These are phyloP conservation scores for Lordiphosa andalusiaca DNA, from an alignment of 2,888 invertebrate species.

Conservation along the genomic window DNA sequence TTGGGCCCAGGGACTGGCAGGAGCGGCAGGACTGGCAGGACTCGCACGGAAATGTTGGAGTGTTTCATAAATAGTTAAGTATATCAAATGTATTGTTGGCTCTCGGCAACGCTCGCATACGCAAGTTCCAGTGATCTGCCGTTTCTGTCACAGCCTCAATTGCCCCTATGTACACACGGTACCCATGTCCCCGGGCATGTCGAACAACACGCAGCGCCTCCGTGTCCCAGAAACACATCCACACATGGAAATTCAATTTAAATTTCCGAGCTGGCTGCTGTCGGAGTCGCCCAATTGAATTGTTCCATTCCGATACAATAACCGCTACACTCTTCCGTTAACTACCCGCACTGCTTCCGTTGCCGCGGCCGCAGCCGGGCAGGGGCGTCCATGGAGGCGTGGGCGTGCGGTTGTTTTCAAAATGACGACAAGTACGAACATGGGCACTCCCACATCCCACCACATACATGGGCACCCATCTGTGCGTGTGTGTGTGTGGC, in stretches of 20 bases:
- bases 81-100: no score
- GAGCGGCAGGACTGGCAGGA: no score
- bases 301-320: constrained; percentile 61
- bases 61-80: constrained; percentile 2
- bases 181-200: no score
- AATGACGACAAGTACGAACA: constrained; percentile 40
- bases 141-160: neutral
- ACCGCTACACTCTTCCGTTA: constrained; percentile 56
- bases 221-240: neutral
- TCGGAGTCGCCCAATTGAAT: constrained; percentile 59
- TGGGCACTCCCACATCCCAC: constrained; percentile 51
- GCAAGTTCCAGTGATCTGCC: constrained; percentile 2
- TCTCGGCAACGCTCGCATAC: neutral
- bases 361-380: constrained; percentile 26
- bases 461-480: constrained; percentile 12
- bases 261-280: constrained; percentile 29
- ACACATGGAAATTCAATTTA: constrained; percentile 32
- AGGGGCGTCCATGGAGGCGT: constrained; percentile 15
- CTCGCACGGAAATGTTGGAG: constrained; percentile 1
- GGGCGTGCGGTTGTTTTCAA: constrained; percentile 34
- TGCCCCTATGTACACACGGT: neutral
- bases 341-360: constrained; percentile 63
- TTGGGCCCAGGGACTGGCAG: no score
- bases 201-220: no score
- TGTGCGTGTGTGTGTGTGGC: neutral